These are phyloP conservation scores for Psilopogon haemacephalus DNA, from an alignment of 2,113 vertebrate species.

Conservation along the genomic window DNA sequence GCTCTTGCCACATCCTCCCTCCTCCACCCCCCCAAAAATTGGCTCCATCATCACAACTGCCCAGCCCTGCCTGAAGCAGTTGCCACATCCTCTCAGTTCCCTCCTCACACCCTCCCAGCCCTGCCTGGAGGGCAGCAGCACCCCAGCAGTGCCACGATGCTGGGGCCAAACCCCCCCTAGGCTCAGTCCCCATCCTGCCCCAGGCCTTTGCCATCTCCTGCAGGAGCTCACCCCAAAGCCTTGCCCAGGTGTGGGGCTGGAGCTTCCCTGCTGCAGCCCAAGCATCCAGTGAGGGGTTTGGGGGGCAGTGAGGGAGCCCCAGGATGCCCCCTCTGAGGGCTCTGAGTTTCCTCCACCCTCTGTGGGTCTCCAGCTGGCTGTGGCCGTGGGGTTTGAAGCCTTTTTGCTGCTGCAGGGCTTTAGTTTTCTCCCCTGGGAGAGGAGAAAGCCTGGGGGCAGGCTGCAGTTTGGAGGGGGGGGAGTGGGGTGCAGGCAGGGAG, in stretches of 20 bases:
- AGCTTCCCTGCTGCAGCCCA: background rate
- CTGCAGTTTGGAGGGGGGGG: background rate
- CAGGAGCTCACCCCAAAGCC: no score
- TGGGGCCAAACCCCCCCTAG: no score
- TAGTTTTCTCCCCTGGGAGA: background rate
- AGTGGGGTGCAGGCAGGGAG: background rate
- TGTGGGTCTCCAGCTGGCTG: rapidly evolving
- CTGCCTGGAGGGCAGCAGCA: no score
- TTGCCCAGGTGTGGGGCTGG: rapidly evolving
- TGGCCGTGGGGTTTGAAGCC: background rate
- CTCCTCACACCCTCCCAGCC: no score
- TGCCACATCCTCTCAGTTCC: no score
- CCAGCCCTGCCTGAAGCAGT: no score
- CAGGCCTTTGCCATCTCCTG: no score
- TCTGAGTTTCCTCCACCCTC: background rate
- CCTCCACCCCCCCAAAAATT: no score
- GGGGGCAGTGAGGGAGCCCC: background rate
- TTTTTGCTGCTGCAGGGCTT: rapidly evolving
- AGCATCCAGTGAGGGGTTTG: background rate
- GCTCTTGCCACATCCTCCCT: no score
- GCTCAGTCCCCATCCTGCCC: no score
- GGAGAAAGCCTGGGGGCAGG: rapidly evolving
- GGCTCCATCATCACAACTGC: no score
- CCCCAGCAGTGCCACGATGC: no score
- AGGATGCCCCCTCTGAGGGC: rapidly evolving